phyloP scores from a whole-genome alignment of 2,797 vertebrate species.

The Tokudaia tokunoshimensis region DNA sequence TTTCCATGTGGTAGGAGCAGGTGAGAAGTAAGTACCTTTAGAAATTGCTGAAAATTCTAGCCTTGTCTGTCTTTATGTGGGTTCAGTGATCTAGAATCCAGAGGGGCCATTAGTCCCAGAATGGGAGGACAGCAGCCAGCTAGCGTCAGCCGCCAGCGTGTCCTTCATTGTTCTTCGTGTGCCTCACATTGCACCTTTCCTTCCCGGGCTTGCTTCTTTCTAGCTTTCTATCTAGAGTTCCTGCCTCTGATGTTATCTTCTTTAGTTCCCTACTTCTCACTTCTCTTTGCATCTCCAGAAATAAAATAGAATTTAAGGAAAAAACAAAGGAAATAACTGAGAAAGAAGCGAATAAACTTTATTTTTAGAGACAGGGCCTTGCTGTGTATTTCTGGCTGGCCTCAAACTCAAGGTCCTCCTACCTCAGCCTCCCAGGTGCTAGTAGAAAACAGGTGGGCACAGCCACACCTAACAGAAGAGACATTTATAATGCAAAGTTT shows the following conservation, averaged over 20 bases:
- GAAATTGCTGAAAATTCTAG: slow-evolving; percentile 22
- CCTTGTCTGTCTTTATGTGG: neutral
- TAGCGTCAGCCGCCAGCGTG: rapidly evolving
- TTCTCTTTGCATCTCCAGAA: neutral
- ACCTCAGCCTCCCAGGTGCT: neutral
- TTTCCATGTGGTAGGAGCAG: slow-evolving; percentile 23
- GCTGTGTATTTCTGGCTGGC: neutral
- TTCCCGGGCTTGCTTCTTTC: neutral
- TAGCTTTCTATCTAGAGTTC: neutral
- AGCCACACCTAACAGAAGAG: neutral
- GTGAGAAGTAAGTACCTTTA: slow-evolving; percentile 53
- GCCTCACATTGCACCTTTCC: neutral
- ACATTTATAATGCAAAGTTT: slow-evolving; percentile 35
- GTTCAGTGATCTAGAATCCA: neutral
- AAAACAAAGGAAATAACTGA: neutral
- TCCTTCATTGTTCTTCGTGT: neutral
- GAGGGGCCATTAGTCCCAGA: neutral
- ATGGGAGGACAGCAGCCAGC: neutral
- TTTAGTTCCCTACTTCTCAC: slow-evolving; percentile 41
- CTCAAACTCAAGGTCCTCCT: neutral
- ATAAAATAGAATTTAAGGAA: slow-evolving; percentile 32
- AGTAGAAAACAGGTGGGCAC: neutral
- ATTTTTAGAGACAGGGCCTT: neutral
- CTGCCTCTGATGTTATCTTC: neutral
- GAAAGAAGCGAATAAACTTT: neutral